Percentiles rank a stretch among this genome's conserved stretches.
phyloP scores from a whole-genome alignment of 2,888 invertebrate species.

The Hydropsyche betteni region DNA sequence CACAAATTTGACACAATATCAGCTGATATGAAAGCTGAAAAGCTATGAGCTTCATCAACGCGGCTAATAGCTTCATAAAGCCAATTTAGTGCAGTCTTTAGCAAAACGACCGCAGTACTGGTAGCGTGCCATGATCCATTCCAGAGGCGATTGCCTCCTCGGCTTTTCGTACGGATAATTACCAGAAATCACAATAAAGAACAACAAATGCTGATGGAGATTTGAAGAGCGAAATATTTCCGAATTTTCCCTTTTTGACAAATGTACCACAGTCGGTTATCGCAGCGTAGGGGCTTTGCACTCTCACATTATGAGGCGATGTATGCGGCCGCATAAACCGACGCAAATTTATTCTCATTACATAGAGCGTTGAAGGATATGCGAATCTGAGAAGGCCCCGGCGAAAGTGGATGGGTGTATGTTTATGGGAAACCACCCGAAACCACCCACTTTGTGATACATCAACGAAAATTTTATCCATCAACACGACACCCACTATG shows the following conservation, averaged over 20 bases:
- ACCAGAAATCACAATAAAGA: not conserved
- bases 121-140: slow-evolving; percentile 24
- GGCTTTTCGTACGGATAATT: not conserved
- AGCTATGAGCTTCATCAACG: slow-evolving; percentile 3
- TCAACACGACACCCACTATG: not conserved
- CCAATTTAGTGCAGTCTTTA: slow-evolving; percentile 9
- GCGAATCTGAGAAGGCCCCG: not conserved
- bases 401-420: slow-evolving; percentile 1
- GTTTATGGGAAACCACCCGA: not conserved
- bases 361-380: not conserved
- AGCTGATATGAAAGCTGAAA: not conserved
- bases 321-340: slow-evolving; percentile 28
- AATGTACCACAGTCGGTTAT: slow-evolving; percentile 1
- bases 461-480: slow-evolving; percentile 4
- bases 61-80: slow-evolving; percentile 12
- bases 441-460: not conserved
- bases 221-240: not conserved
- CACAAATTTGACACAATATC: not conserved
- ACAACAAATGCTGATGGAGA: not conserved
- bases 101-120: slow-evolving; percentile 4
- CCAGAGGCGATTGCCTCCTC: not conserved
- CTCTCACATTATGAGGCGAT: slow-evolving; percentile 3
- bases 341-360: slow-evolving; percentile 30
- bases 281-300: not conserved
- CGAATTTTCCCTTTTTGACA: not conserved